A percentile compares a stretch with the other conserved stretches of the same genome.
Evolutionary conservation across 64 coral and sea anemone genomes (phyloP).

Genomic region (Montipora sp.): DNA sequence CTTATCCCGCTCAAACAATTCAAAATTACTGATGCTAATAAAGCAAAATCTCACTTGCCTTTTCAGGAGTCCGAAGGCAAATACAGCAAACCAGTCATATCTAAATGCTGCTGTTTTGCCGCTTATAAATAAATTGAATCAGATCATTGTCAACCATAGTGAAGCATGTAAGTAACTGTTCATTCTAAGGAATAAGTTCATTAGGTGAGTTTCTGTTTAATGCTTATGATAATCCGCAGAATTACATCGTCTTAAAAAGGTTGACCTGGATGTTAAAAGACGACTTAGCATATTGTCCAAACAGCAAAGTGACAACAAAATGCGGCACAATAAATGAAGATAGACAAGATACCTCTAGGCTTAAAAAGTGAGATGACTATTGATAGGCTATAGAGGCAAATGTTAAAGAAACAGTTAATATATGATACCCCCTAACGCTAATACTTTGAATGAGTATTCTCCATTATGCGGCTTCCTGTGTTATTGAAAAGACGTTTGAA

Average conservation of each 20-base stretch:
- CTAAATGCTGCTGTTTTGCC: not conserved
- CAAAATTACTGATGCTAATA: not conserved
- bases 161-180: not conserved
- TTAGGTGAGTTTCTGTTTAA: too few species aligned
- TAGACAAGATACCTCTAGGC: too few species aligned
- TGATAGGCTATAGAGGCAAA: too few species aligned
- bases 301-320: not conserved
- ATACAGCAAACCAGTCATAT: not conserved
- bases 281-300: not conserved
- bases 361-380: too few species aligned
- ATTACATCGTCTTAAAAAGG: not conserved
- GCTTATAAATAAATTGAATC: not conserved
- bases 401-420: too few species aligned
- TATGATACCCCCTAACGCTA: too few species aligned
- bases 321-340: too few species aligned
- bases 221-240: not conserved
- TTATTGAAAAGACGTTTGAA: too few species aligned
- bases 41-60: not conserved
- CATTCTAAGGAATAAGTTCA: not conserved
- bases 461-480: too few species aligned
- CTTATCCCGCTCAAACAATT: not conserved
- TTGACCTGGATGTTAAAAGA: not conserved
- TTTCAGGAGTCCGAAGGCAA: not conserved
- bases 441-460: too few species aligned
- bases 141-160: too few species aligned